Evolutionary conservation across 1,140 invertebrate genomes (phyloP).

Genomic region (Vanessa atalanta): DNA sequence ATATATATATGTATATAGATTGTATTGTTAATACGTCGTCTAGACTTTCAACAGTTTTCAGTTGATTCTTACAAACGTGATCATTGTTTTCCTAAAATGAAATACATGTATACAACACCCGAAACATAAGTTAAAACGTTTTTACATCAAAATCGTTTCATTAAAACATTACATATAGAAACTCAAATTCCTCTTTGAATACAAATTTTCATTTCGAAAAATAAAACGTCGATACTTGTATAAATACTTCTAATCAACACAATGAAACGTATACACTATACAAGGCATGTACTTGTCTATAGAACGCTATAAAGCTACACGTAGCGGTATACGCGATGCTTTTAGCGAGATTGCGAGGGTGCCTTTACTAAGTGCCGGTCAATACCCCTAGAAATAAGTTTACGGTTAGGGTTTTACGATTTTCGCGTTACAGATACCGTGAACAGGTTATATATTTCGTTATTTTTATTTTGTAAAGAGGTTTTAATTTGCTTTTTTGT

Average conservation of each 20-base stretch:
- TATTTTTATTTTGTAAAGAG: neutral
- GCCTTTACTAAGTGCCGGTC: constrained; percentile 54
- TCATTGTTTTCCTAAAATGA: no score
- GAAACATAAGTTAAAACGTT: no score
- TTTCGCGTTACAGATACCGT: constrained; percentile 26
- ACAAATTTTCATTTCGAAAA: no score
- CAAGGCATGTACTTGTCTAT: neutral
- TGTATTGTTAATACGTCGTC: no score
- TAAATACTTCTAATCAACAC: neutral
- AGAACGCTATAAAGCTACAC: constrained; percentile 1
- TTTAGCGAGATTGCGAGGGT: constrained; percentile 58
- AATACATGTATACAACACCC: no score
- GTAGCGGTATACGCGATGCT: constrained; percentile 42
- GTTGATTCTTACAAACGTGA: no score
- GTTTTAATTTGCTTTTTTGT: neutral
- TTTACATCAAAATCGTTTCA: no score
- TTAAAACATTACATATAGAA: no score
- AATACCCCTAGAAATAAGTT: constrained; percentile 57
- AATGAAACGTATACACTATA: neutral
- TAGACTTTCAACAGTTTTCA: no score
- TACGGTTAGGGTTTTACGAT: constrained; percentile 42
- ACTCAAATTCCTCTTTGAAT: no score
- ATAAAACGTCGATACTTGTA: neutral
- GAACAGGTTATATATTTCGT: constrained; percentile 8
- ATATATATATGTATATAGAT: no score